Conservation (phyloP, 2,113 vertebrate species). For the Burhinus bistriatus region DNA sequence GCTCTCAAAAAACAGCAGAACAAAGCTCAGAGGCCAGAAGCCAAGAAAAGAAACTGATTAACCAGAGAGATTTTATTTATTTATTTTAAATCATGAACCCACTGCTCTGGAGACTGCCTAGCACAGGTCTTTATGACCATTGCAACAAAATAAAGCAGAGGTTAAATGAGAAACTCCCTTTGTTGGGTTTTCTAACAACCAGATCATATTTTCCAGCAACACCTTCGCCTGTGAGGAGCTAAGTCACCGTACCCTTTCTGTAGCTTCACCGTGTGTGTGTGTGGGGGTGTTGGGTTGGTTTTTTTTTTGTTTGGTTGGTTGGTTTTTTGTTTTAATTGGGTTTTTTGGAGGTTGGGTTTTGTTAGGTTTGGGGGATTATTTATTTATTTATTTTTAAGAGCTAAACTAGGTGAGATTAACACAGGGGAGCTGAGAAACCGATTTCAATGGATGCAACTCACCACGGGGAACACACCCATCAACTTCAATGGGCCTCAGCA, state of each 20-base stretch:
- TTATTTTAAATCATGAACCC: neutral
- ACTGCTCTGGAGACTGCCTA: neutral
- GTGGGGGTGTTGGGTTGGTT: neutral
- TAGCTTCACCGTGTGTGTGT: neutral
- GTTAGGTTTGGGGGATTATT: neutral
- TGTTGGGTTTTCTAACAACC: neutral
- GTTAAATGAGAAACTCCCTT: neutral
- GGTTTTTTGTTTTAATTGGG: too few species aligned
- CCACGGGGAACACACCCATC: neutral
- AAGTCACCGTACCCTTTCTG: neutral
- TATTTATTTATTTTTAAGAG: neutral
- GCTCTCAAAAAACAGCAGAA: neutral
- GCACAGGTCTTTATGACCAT: neutral
- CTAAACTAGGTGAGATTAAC: neutral
- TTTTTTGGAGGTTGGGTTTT: neutral
- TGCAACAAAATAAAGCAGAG: neutral
- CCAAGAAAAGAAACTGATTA: neutral
- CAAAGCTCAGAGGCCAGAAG: neutral
- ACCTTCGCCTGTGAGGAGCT: neutral
- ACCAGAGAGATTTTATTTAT: neutral
- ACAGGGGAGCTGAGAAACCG: neutral
- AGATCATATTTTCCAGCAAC: neutral
- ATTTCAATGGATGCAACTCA: neutral
- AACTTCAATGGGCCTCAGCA: neutral
- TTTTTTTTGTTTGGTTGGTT: neutral